These are phyloP conservation scores for Aspidapion aeneum DNA, from an alignment of 2,888 invertebrate species.

Conservation along the genomic window DNA sequence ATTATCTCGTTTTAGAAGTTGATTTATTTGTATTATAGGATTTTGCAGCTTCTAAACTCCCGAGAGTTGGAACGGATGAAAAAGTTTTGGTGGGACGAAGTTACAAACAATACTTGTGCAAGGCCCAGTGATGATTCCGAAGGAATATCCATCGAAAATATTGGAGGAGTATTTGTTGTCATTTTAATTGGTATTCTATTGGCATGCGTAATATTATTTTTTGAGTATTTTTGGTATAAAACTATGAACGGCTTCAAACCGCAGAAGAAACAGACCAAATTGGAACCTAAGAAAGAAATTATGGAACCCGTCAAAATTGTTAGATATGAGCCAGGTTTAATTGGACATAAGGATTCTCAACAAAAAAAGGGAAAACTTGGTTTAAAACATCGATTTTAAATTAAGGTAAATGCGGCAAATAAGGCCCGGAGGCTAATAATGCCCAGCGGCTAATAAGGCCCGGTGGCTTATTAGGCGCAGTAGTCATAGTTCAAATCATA, in stretches of 20 bases:
- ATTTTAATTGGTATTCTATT: not conserved
- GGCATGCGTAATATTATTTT: not conserved
- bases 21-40: too few species aligned
- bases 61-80: not conserved
- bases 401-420: too few species aligned
- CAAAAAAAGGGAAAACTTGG: too few species aligned
- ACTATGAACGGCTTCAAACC: not conserved
- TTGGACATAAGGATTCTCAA: not conserved
- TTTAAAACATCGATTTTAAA: not conserved
- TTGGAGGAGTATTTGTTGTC: conserved; percentile 5
- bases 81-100: conserved; percentile 1
- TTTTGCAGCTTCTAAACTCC: not conserved
- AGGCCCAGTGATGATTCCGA: not conserved
- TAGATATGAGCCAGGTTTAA: not conserved
- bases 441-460: too few species aligned
- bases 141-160: not conserved
- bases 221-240: not conserved
- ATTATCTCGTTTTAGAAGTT: too few species aligned
- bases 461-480: too few species aligned
- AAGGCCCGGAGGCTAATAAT: too few species aligned
- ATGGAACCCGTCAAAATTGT: not conserved
- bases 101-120: not conserved
- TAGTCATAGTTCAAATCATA: too few species aligned
- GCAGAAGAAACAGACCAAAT: not conserved
- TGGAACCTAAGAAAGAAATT: not conserved